Base-by-base conservation (phyloP, 2,113 vertebrate species). In the Paedocypris sp. region DNA sequence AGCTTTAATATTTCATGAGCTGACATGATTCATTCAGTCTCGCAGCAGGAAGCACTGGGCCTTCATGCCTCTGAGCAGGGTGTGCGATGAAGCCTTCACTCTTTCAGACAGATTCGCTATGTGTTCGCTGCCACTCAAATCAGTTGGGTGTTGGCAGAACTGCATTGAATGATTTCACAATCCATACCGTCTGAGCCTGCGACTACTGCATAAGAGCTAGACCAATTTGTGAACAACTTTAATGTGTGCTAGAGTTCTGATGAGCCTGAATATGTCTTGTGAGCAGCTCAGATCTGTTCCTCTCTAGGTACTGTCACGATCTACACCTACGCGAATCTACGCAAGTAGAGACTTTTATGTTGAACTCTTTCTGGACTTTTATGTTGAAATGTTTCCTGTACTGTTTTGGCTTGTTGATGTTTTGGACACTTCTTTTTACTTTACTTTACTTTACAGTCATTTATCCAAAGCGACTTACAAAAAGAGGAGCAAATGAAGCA, bases 1-100 rank as follows among this genome's bases (percentile, higher is more conserved):
- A 58, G 26, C 39, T 58, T 58, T 45, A 58, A 58, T 58, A 58
- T 58, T 58, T 58, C 38, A 58, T 45, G 54, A 58, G 54, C 12
- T 3, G 18, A 58, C 54, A 58, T 58, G 54, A 45, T 43, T 58
- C 54, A 58, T 58, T 58, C 54, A 45, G 28, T 58, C 16, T 58
- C 54, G 9, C 54, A 58, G 39, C 28, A 43, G 54, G 54, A 58
- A 45, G 26, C 7, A 1, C 54, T 31, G 16, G 39, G 38, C 54
- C 39, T 58, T 58, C 26, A 58, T 58, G 54, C 25, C 39, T 58
- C 38, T 45, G 54, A 58, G 54, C 54, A 42, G 25, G 42, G 23
- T 39, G 23, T 57, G 53, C 15, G 6, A 35, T 5, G 39, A 47
- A 39, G 19, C 29, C 48, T 22, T 62, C 51, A 45, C 16, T 57